Evolutionary conservation across 2,888 invertebrate genomes (phyloP), one percentile per base, ranked within the genome.

Genomic region (Hydropsyche betteni): DNA sequence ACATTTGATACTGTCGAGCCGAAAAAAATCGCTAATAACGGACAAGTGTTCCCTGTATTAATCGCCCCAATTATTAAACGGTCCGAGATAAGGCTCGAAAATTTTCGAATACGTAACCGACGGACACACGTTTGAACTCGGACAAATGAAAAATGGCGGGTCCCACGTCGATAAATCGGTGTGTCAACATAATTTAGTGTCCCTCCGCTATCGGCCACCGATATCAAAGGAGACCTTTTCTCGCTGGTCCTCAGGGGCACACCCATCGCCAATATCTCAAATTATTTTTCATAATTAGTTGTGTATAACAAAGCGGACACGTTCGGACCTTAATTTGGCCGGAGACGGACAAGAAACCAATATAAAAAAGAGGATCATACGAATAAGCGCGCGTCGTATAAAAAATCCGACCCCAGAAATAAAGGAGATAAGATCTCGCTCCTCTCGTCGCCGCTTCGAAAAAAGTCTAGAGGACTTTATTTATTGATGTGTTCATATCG

Each of bases 261-360:
- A 58, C 8, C 58, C 58, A 69, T 75, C 78, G 76, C 68, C 76
- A 74, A 69, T 79, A 80, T 77, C 76, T 79, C 70, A 52, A 70
- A 70, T 70, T 70, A 70, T 70, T 70, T 53, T 70, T 70, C 70
- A 53, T 70, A 70, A 70, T 70, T 70, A 70, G 70, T 34, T 34
- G 55, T 34, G 55, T 50, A 55, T 52, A 70, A 70, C 72, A 24
- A 38, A 53, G 72, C 75, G 64, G 68, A 51, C 55, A 75, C 55
- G 58, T 61, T 70, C 51, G 50, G 58, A 12, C 64, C 64, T 64
- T 64, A 64, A 64, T 64, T 64, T 64, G 64, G n/a, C 33, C 10
- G 34, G n/a, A 61, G 10, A 12, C 8, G 12, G 34, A 36, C 16
- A 5, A 61, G 33, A 61, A 33, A 33, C 24, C 24, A 24, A 24